Conservation (phyloP, 2,797 vertebrate genomes). For the Monodelphis domestica region DNA sequence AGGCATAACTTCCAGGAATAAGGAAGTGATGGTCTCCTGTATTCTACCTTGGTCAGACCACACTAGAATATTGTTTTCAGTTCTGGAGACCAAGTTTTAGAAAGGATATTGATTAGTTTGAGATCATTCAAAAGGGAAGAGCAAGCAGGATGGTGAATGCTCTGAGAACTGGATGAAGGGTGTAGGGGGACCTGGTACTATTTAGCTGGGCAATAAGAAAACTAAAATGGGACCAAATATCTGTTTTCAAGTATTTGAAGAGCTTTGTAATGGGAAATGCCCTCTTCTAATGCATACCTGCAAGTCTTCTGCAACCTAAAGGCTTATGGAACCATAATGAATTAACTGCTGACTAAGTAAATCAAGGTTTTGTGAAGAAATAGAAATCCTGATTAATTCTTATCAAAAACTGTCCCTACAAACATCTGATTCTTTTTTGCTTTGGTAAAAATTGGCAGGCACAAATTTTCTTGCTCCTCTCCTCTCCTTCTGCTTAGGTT, state of each 20-base stretch:
- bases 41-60: background rate
- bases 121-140: background rate
- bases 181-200: too few relatives aligned
- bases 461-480: conserved; percentile 28
- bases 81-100: too few relatives aligned
- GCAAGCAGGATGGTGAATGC: background rate
- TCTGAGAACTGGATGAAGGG: background rate
- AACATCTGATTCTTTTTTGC: conserved; percentile 13
- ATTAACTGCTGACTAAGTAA: background rate
- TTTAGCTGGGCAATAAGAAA: too few relatives aligned
- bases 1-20: background rate
- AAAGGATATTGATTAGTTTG: too few relatives aligned
- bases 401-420: background rate
- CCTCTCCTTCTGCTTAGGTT: background rate
- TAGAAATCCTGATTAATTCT: conserved; percentile 26
- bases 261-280: background rate
- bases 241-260: too few relatives aligned
- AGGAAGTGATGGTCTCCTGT: background rate
- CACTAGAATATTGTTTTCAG: background rate
- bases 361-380: background rate
- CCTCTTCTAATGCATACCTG: too few relatives aligned
- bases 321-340: background rate
- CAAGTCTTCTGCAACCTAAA: too few relatives aligned
- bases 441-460: conserved; percentile 36
- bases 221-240: background rate